Percentiles rank a stretch among this genome's conserved stretches.
Conservation (phyloP, 1,140 invertebrate species). For the Onthophagus taurus region DNA sequence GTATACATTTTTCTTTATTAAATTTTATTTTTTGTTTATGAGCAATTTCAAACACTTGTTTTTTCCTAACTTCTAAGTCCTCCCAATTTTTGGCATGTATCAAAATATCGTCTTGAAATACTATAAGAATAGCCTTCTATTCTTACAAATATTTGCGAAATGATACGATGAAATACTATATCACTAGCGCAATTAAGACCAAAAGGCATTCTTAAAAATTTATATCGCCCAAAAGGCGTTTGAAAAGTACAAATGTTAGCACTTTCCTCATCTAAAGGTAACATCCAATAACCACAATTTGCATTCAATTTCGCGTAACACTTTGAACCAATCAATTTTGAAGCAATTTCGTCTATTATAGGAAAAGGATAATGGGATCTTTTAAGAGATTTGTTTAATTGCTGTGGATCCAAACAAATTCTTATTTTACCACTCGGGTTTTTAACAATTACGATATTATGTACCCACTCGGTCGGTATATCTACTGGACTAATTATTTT, state of each 20-base stretch:
- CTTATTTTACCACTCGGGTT: slow-evolving; percentile 33
- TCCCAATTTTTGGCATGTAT: too few species aligned
- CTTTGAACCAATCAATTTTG: slow-evolving; percentile 5
- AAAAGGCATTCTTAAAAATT: slow-evolving; percentile 24
- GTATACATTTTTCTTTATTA: too few species aligned
- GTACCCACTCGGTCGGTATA: slow-evolving; percentile 34
- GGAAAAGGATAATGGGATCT: neutral
- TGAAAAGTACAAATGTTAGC: slow-evolving; percentile 21
- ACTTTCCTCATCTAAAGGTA: slow-evolving; percentile 22
- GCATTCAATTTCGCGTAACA: slow-evolving; percentile 9
- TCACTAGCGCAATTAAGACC: too few species aligned
- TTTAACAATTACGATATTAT: slow-evolving; percentile 33
- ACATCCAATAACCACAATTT: slow-evolving; percentile 17
- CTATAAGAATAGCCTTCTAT: too few species aligned
- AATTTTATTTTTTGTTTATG: too few species aligned
- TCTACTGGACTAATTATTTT: slow-evolving; percentile 29
- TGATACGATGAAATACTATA: too few species aligned
- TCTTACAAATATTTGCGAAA: too few species aligned
- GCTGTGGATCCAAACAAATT: slow-evolving; percentile 36
- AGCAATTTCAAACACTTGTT: too few species aligned
- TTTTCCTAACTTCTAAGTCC: too few species aligned
- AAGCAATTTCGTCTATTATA: slow-evolving; percentile 3
- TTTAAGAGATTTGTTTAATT: slow-evolving; percentile 26
- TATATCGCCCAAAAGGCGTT: slow-evolving; percentile 24
- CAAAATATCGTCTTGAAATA: too few species aligned